Base-by-base conservation (phyloP, 1,140 invertebrate genomes). In the Polypedilum pembai region DNA sequence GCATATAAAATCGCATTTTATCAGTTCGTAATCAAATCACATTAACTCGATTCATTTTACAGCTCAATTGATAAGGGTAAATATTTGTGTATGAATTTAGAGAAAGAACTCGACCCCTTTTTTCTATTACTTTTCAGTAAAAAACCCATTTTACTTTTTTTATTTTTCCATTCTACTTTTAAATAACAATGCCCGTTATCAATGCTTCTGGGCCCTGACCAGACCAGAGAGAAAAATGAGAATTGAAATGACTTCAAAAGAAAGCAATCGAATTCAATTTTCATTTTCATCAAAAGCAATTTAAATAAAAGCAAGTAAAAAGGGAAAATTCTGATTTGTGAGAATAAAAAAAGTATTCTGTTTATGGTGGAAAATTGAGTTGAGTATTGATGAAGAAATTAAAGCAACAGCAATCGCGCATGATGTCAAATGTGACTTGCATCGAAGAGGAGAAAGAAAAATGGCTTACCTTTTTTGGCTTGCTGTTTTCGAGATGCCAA, bases 1-100 rank as follows among this genome's bases (percentile, higher is more conserved):
- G 65, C 65, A 69, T 69, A 21, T 69, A 69, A 69, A 69, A 69
- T 69, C 65, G 65, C 20, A 69, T 69, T 69, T 69, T 69, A 69
- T 69, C 65, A 69, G 65, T 69, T 21, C 17, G 20, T 69, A 69
- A 69, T 69, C 65, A 69, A 69, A 69, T 69, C 65, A 69, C 65
- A 69, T 69, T 69, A 69, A 69, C 65, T 21, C 65, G 65, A 69
- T 69, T 69, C 65, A 69, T 69, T 69, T 69, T 69, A 69, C 65
- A 69, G 65, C 65, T 69, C 65, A 69, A 69, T 69, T 69, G 65
- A 69, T 69, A 69, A 69, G 65, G 65, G 65, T 69, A 69, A 69
- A 69, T 21, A 69, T 69, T 69, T 69, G 65, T 69, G 65, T 69
- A 69, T 8, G 65, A 69, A 69, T 8, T 69, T 69, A 18, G 1